phyloP scores from a whole-genome alignment of 2,888 invertebrate species.

The Dicyrtomina minuta region DNA sequence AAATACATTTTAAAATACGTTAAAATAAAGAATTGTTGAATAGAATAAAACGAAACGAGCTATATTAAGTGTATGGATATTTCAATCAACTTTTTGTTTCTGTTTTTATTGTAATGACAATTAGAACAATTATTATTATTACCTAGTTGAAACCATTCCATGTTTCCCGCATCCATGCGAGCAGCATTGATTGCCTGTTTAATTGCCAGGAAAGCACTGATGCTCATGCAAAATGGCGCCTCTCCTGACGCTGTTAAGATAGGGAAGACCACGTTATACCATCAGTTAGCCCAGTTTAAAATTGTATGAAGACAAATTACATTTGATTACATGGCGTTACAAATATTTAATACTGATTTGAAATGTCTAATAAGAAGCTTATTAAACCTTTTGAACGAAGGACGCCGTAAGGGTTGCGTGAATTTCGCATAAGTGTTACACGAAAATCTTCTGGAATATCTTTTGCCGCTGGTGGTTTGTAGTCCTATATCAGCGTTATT shows the following conservation, averaged over 20 bases:
- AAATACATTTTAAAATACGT: background rate
- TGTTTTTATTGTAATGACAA: no score
- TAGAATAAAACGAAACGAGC: no score
- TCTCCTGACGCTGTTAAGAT: slow-evolving; percentile 62
- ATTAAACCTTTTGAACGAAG: slow-evolving; percentile 45
- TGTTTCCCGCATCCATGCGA: slow-evolving; percentile 66
- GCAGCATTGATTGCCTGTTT: slow-evolving; percentile 70
- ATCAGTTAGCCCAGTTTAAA: no score
- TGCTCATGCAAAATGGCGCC: slow-evolving; percentile 61
- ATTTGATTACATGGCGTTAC: no score
- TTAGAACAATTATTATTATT: no score
- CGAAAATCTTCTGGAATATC: slow-evolving; percentile 77
- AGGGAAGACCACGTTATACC: no score
- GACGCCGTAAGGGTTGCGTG: slow-evolving; percentile 45
- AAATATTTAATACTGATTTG: background rate
- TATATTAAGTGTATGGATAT: no score
- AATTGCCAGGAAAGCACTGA: slow-evolving; percentile 64
- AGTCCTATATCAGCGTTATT: slow-evolving; percentile 65
- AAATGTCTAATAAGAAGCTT: no score
- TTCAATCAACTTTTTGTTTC: no score
- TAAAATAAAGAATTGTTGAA: no score
- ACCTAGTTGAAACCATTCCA: slow-evolving; percentile 66
- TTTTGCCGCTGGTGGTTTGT: slow-evolving; percentile 74
- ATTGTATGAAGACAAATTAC: no score
- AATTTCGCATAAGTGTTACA: slow-evolving; percentile 42